Evolutionary conservation across 2,797 vertebrate genomes (phyloP), one percentile per base, ranked within the genome.

Genomic region (Sebastes baramenuke): DNA sequence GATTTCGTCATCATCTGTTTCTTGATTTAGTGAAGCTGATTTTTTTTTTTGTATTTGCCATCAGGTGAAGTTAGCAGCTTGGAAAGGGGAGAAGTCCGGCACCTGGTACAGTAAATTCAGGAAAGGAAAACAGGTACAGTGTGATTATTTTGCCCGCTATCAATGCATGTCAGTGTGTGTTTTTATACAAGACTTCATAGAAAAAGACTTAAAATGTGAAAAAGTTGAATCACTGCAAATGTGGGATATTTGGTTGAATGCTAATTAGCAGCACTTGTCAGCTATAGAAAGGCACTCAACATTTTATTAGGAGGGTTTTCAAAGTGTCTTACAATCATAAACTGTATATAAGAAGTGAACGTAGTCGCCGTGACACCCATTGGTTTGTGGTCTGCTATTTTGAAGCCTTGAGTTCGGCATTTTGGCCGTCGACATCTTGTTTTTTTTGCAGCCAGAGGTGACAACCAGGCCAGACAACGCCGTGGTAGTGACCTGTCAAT

Each of bases 31-130:
- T 66, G 67, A 64, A 55, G 4, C 18, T 70, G 12, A 55, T 46
- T 25, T 58, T 56, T 68, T 70, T 70, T 4, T 80, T 4, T 79
- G 71, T 86, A 3, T 77, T 81, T 83, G 13, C 94, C 95, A 92
- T 82, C 96, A 99, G 98, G 98, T 97, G 91, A 98, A 97, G 95
- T 94, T 99, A 92, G 97, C 97, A 87, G 97, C 95, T 55, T 99
- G 98, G 98, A 98, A 97, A 95, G 98, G 97, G 94, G 98, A 99
- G 73, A 95, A 93, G 86, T 96, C 97, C 14, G 95, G 95, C 74
- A 95, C 95, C 89, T 99, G 98, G 98, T 99, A 97, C 96, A 99
- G 98, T 94, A 94, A 96, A 84, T 99, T 97, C 96, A 98, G 97
- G 95, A 97, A 97, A 84, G 98, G 98, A 81, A 96, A 96, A 88